Percentiles rank a stretch among this genome's conserved stretches.
phyloP scores from a whole-genome alignment of 2,888 invertebrate genomes.

The Globia sparganii region DNA sequence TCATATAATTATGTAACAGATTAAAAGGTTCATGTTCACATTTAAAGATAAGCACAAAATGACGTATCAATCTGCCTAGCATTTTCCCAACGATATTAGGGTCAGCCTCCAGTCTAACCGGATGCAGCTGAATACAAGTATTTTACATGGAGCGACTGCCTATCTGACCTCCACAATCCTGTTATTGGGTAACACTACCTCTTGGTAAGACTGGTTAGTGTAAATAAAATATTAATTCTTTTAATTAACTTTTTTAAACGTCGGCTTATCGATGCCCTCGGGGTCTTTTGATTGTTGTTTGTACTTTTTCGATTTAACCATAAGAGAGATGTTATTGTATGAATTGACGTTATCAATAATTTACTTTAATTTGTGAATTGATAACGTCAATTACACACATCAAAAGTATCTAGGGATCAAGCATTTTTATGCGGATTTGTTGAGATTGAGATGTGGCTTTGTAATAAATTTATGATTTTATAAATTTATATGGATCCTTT shows the following conservation, averaged over 20 bases:
- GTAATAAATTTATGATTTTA: too few relatives aligned
- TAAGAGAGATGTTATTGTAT: not conserved
- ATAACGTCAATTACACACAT: too few relatives aligned
- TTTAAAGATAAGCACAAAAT: not conserved
- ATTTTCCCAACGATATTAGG: too few relatives aligned
- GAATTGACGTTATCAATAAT: not conserved
- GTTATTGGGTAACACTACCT: too few relatives aligned
- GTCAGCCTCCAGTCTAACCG: too few relatives aligned
- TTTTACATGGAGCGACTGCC: too few relatives aligned
- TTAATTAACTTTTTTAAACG: not conserved
- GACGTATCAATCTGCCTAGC: not conserved
- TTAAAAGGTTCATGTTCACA: not conserved
- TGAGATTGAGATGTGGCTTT: too few relatives aligned
- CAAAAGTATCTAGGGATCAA: too few relatives aligned
- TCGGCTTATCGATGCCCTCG: not conserved
- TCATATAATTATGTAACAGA: not conserved
- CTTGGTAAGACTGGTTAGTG: not conserved
- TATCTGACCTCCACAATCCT: too few relatives aligned
- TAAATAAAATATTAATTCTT: not conserved
- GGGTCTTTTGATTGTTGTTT: not conserved
- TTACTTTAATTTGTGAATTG: not conserved
- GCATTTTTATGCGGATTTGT: too few relatives aligned
- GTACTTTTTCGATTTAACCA: not conserved
- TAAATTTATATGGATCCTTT: too few relatives aligned
- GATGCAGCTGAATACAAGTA: too few relatives aligned